phyloP scores from a whole-genome alignment of 2,888 invertebrate genomes.

The Drosophila fulvimacula region DNA sequence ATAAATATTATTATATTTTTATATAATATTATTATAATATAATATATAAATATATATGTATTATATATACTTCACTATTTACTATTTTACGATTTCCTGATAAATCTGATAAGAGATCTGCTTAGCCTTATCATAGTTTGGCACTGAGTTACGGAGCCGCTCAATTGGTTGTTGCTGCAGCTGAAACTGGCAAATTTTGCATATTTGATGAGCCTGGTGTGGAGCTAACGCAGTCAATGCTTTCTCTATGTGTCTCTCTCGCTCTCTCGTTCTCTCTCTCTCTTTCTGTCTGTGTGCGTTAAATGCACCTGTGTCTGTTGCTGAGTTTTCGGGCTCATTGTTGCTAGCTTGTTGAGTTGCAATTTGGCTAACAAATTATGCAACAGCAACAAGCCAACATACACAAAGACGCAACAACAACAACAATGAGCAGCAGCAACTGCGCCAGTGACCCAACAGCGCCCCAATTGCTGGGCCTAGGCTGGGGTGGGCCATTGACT shows the following conservation, averaged over 20 bases:
- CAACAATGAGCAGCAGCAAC: conserved; percentile 15
- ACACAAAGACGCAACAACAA: conserved; percentile 28
- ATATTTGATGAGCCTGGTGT: conserved; percentile 66
- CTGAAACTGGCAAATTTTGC: conserved; percentile 66
- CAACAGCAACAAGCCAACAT: conserved; percentile 57
- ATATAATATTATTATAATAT: too few relatives aligned
- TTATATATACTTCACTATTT: too few relatives aligned
- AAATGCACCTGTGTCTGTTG: conserved; percentile 29
- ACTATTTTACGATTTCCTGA: too few relatives aligned
- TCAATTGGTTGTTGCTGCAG: conserved; percentile 19
- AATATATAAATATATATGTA: too few relatives aligned
- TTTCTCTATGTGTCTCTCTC: conserved; percentile 1
- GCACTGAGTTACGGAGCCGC: conserved; percentile 33
- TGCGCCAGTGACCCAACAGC: conserved; percentile 70
- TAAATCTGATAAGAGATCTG: too few relatives aligned
- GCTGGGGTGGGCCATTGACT: conserved; percentile 49
- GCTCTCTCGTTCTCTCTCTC: too few relatives aligned
- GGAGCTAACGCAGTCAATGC: conserved; percentile 20
- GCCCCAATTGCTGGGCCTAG: conserved; percentile 16
- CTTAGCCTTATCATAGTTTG: too few relatives aligned
- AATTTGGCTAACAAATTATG: conserved; percentile 78
- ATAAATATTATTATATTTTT: too few relatives aligned
- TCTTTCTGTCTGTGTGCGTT: conserved; percentile 11
- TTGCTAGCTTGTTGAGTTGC: conserved; percentile 75
- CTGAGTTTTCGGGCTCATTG: conserved; percentile 40